Percentiles rank a stretch among this genome's conserved stretches.
These are phyloP conservation scores for Electrophaes corylata DNA, from an alignment of 2,888 invertebrate genomes.

Conservation along the genomic window DNA sequence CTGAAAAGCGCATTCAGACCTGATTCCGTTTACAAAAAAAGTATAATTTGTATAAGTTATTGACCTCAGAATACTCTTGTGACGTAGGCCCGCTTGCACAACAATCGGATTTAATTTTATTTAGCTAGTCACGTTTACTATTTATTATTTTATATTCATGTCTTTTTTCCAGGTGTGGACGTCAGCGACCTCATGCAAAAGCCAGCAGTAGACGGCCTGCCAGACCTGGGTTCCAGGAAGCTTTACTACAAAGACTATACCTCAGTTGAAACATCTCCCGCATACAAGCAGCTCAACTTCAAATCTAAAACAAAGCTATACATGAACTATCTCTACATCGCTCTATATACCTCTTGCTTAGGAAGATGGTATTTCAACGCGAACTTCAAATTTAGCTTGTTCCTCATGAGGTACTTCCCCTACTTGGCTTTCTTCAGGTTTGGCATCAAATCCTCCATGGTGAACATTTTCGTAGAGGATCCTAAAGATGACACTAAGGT, in stretches of 20 bases:
- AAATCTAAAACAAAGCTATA: conserved; percentile 59
- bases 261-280: conserved; percentile 65
- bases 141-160: too few species aligned
- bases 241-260: conserved; percentile 72
- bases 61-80: too few species aligned
- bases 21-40: too few species aligned
- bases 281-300: conserved; percentile 67
- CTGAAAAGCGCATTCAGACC: too few species aligned
- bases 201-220: conserved; percentile 57
- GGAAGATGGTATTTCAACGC: conserved; percentile 86
- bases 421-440: conserved; percentile 87
- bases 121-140: too few species aligned
- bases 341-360: conserved; percentile 70
- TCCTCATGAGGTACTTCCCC: conserved; percentile 87
- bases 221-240: conserved; percentile 49
- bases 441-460: conserved; percentile 85
- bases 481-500: conserved; percentile 61
- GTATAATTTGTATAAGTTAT: too few species aligned
- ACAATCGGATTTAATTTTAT: too few species aligned
- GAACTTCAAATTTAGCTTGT: conserved; percentile 83
- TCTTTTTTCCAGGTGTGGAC: conserved; percentile 61
- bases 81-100: too few species aligned
- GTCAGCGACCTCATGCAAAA: conserved; percentile 51
- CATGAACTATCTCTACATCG: conserved; percentile 43
- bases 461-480: conserved; percentile 82